phyloP scores from a whole-genome alignment of 2,113 vertebrate genomes.

The Pteropus alecto region DNA sequence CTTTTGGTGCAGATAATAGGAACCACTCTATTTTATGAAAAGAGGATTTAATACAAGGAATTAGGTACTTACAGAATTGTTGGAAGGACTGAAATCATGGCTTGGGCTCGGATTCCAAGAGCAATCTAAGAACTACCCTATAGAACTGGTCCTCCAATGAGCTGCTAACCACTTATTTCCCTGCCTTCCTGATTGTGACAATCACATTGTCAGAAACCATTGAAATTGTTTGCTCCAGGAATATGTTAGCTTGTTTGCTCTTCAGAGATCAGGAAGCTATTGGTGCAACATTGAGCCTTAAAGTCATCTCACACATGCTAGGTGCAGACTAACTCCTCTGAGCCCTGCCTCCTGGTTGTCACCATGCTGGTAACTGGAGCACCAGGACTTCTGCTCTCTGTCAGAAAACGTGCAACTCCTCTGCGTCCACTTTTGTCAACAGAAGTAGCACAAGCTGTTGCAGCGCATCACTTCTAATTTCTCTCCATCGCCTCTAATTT shows the following conservation, averaged over 20 bases:
- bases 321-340: background rate
- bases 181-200: background rate
- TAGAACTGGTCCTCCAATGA: background rate
- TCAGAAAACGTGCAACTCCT: background rate
- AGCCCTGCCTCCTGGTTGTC: background rate
- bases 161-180: background rate
- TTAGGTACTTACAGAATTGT: background rate
- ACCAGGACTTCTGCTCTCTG: background rate
- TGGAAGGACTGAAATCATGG: background rate
- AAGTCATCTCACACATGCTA: background rate
- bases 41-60: background rate
- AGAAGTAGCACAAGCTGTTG: background rate
- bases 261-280: background rate
- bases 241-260: background rate
- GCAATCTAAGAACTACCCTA: background rate
- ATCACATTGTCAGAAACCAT: background rate
- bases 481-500: background rate
- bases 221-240: background rate
- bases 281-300: background rate
- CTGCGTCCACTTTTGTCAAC: background rate
- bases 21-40: background rate
- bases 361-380: background rate
- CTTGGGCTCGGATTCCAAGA: background rate
- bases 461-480: background rate
- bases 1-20: background rate